A percentile compares a stretch with the other conserved stretches of the same genome.
Conservation (phyloP, 2,113 vertebrate species). For the Syngnathus scovelli region DNA sequence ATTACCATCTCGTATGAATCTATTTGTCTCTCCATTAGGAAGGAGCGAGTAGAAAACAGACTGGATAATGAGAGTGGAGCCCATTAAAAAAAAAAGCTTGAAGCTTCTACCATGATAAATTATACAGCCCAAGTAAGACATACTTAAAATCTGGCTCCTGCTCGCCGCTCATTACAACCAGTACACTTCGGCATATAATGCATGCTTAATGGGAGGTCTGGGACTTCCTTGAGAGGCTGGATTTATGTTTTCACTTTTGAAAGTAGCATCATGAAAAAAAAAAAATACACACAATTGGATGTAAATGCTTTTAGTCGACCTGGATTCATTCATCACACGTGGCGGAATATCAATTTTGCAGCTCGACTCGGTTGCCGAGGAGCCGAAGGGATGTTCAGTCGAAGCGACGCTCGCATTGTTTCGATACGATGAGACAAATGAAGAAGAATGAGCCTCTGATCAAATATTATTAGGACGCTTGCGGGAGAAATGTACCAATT, state of each 20-base stretch:
- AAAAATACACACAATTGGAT: constrained; percentile 23
- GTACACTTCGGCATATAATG: constrained; percentile 63
- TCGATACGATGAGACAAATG: constrained; percentile 32
- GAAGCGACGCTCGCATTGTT: constrained; percentile 13
- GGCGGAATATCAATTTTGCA: constrained; percentile 22
- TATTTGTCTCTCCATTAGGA: constrained; percentile 64
- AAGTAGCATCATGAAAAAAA: constrained; percentile 40
- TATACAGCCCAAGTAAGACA: constrained; percentile 58
- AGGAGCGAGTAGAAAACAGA: constrained; percentile 48
- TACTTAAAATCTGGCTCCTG: constrained; percentile 54
- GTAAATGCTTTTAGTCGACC: constrained; percentile 27
- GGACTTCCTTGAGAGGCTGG: constrained; percentile 47
- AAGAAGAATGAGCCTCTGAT: constrained; percentile 46
- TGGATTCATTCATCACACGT: constrained; percentile 39
- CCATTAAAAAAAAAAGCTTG: constrained; percentile 59
- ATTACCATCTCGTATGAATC: constrained; percentile 59
- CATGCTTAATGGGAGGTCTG: constrained; percentile 60
- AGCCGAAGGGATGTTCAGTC: constrained; percentile 10
- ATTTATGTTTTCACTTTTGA: constrained; percentile 30
- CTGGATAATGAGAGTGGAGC: constrained; percentile 63
- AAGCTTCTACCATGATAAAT: constrained; percentile 60
- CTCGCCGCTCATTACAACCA: constrained; percentile 44
- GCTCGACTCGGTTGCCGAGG: constrained; percentile 2
- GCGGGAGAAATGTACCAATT: constrained; percentile 14
- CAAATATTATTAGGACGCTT: constrained; percentile 39